Base-by-base conservation (phyloP, 2,888 invertebrate genomes). In the Erebia aethiops region DNA sequence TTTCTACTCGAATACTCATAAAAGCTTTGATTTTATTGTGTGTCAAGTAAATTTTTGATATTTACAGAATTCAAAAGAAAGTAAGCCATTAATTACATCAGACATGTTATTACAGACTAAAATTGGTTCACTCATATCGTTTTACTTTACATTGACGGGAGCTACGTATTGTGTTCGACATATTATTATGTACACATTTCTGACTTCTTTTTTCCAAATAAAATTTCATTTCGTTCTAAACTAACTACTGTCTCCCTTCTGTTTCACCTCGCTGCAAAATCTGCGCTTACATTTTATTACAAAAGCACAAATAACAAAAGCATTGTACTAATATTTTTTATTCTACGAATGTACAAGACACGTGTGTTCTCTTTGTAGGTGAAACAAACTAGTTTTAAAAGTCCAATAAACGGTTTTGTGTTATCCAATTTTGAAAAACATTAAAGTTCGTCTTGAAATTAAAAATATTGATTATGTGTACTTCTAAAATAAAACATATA, bases 191-290 rank as follows among this genome's bases (percentile, higher is more conserved):
- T 35, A 35, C 72, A 72, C 71, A 67, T 70, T 66, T 60, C 49
- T 71, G 67, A 65, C 72, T 71, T 71, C 72, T 72, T 72, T 74
- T 71, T 72, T 74, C 69, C 62, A 72, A 72, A 72, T 74, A 71
- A 71, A 67, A 74, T 71, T 69, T 72, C 57, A 70, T 74, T 70
- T 71, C 64, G 70, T 72, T 74, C 68, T 51, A 74, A 74, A 75
- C 74, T 71, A 72, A 69, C 72, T 67, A 67, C 63, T 61, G 64
- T 64, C 64, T 66, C 58, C 49, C 57, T 57, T 65, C 52, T 72
- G 69, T 74, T 75, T 74, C 35, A 60, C 62, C 63, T 62, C 69
- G 69, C 46, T 56, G 67, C 52, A 61, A 57, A 72, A 72, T 66
- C 60, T 69, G 60, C 58, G 13, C 67, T 71, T 69, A 69, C 70